A percentile compares a stretch with the other conserved stretches of the same genome.
Evolutionary conservation across 2,797 vertebrate species (phyloP).

Genomic region (Delichon dasypus): DNA sequence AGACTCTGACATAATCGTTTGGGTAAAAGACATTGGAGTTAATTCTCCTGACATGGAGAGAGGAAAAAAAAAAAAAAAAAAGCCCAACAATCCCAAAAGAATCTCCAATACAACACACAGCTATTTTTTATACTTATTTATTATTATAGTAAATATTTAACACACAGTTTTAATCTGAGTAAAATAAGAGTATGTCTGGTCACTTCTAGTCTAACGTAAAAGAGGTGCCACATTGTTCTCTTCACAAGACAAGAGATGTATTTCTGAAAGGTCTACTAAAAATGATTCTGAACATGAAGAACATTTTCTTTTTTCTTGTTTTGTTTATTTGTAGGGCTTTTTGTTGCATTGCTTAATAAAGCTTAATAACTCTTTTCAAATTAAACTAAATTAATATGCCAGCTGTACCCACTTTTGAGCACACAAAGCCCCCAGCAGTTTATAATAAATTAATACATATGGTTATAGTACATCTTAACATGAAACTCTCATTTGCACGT

Average conservation of each 20-base stretch:
- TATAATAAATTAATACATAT: conserved; percentile 59
- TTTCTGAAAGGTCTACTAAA: neutral
- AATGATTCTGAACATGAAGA: neutral
- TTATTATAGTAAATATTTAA: neutral
- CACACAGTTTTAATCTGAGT: rapidly evolving
- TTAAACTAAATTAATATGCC: conserved; percentile 61
- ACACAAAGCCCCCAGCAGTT: conserved; percentile 8
- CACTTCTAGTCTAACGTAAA: neutral
- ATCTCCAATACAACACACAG: neutral
- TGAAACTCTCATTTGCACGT: conserved; percentile 44
- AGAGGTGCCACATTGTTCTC: rapidly evolving
- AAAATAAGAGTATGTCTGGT: neutral
- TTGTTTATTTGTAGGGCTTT: neutral
- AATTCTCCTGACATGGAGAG: neutral
- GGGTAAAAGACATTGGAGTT: rapidly evolving
- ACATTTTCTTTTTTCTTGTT: neutral
- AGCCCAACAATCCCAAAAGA: rapidly evolving
- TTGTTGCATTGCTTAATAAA: neutral
- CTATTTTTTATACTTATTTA: neutral
- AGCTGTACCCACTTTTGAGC: conserved; percentile 38
- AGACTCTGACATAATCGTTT: neutral
- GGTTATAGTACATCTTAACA: conserved; percentile 52
- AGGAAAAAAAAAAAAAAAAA: too few species aligned
- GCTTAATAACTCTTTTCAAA: conserved; percentile 33
- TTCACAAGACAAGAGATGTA: neutral